Evolutionary conservation across 2,888 invertebrate species (phyloP).

Genomic region (Troglohyphantes excavatus): DNA sequence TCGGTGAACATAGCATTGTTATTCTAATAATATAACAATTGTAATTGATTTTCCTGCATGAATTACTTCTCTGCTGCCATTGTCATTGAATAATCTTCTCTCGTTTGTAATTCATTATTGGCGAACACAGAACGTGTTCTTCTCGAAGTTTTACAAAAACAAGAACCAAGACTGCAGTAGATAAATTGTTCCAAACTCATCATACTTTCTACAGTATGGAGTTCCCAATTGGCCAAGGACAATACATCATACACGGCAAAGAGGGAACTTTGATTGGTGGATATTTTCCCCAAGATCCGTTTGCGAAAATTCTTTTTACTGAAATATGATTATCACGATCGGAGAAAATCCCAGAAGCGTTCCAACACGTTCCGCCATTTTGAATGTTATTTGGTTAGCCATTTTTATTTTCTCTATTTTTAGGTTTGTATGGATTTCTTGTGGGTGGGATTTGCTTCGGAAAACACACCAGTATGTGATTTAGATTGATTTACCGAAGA

Average conservation of each 20-base stretch:
- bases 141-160: background rate
- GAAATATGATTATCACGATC: conserved; percentile 32
- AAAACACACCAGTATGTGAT: conserved; percentile 30
- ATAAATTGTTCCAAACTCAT: background rate
- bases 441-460: conserved; percentile 2
- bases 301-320: background rate
- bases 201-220: background rate
- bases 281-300: conserved; percentile 14
- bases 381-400: conserved; percentile 32
- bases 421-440: background rate
- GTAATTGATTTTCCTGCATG: too few relatives aligned
- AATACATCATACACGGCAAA: conserved; percentile 27
- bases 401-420: background rate
- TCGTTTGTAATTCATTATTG: too few relatives aligned
- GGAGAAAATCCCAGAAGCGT: background rate
- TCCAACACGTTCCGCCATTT: conserved; percentile 2
- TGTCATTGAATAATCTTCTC: too few relatives aligned
- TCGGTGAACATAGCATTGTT: too few relatives aligned
- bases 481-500: conserved; percentile 25
- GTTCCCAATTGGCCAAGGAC: background rate
- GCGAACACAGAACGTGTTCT: background rate
- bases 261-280: conserved; percentile 41
- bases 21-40: too few relatives aligned
- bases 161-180: too few relatives aligned
- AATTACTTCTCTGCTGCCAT: too few relatives aligned